Percentiles rank a stretch among this genome's conserved stretches.
Evolutionary conservation across 2,888 invertebrate species (phyloP).

Genomic region (Yponomeuta evonymella): DNA sequence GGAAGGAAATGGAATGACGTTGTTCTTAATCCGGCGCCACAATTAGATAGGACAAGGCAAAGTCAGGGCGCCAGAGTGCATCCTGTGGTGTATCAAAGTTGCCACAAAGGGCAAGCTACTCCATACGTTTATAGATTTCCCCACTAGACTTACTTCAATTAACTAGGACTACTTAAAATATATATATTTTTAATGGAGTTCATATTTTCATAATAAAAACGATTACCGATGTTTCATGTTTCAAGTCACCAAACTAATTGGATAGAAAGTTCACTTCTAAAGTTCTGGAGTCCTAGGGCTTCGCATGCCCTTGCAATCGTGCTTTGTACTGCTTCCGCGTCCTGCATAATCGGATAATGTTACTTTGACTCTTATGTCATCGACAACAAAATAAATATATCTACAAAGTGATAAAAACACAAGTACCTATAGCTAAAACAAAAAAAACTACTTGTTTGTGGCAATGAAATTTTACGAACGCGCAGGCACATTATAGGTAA

Average conservation of each 20-base stretch:
- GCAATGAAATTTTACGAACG: no score
- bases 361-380: not conserved
- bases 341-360: conserved; percentile 1
- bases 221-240: not conserved
- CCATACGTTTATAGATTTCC: no score
- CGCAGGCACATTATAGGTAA: no score
- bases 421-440: not conserved
- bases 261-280: not conserved
- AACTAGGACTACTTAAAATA: no score
- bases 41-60: no score
- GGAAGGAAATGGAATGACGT: no score
- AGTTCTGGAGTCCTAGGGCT: conserved; percentile 3
- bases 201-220: not conserved
- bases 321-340: not conserved
- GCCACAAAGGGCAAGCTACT: no score
- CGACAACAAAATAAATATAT: not conserved
- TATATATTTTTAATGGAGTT: no score
- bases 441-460: not conserved
- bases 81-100: no score
- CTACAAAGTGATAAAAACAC: not conserved
- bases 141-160: no score
- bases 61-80: no score
- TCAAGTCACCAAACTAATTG: not conserved
- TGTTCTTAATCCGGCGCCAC: no score
- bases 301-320: conserved; percentile 5